Evolutionary conservation across 1,140 invertebrate species (phyloP), one percentile per base, ranked within the genome.

Genomic region (Belonocnema kinseyi): DNA sequence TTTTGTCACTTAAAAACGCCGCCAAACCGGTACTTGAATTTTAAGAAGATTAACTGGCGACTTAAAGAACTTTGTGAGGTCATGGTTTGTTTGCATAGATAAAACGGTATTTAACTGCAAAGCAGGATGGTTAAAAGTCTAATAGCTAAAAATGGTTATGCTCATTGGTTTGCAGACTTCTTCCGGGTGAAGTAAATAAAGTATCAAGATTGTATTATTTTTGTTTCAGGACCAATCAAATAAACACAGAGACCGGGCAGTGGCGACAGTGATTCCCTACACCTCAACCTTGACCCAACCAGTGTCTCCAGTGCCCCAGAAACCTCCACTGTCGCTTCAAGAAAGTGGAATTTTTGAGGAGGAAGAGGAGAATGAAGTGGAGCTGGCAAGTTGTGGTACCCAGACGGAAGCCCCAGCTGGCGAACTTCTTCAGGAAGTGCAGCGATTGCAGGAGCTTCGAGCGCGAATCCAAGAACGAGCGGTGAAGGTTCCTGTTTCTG

Each of bases 341-440:
- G 92, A 93, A 80, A 92, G 92, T 77, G 92, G 92, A 12, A 93
- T 93, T 72, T 93, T 93, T 78, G 92, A 92, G 8, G 88, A 85
- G 7, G 85, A 87, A 0, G 87, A 87, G 2, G 82, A 85, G 17
- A 81, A 81, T 0, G 85, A 80, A 21, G 79, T 86, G 12, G 90
- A 90, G 72, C 53, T 87, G 1, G 77, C 83, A 7, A 89, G 83
- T 72, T 85, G 83, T 46, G 85, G 87, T 12, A 92, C 91, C 3
- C 90, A 92, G 74, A 92, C 90, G 0, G 89, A 92, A 73, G 84
- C 83, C 8, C 89, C 88, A 0, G 85, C 86, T 21, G 86, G 89
- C 46, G 89, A 89, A 72, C 81, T 90, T 8, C 78, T 90, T 5
- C 89, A 90, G 72, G 89, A 90, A 51, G 88, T 90, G 2, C 87